Percentiles rank a stretch among this genome's conserved stretches.
phyloP scores from a whole-genome alignment of 2,113 vertebrate species.

The Salvator merianae region DNA sequence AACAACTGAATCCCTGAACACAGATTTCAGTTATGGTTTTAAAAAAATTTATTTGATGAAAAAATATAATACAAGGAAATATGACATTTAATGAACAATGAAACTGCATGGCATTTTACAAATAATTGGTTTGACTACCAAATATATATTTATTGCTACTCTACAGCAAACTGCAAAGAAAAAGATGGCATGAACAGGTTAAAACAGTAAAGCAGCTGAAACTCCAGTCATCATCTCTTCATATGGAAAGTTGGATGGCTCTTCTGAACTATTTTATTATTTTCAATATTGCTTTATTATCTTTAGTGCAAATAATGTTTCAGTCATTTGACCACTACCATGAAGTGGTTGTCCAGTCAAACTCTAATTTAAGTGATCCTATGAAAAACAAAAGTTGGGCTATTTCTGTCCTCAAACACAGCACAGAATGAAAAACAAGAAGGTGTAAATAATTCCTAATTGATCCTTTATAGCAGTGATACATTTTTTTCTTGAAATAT shows the following conservation, averaged over 20 bases:
- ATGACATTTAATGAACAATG: conserved; percentile 48
- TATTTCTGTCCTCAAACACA: conserved; percentile 1
- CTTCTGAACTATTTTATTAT: conserved; percentile 48
- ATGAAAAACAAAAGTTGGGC: neutral
- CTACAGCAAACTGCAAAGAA: conserved; percentile 55
- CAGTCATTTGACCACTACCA: conserved; percentile 27
- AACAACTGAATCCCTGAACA: neutral
- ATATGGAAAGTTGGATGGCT: conserved; percentile 33
- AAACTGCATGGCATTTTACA: conserved; percentile 58
- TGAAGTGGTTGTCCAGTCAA: neutral
- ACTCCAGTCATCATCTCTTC: conserved; percentile 49
- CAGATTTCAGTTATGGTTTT: neutral
- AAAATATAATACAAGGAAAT: conserved; percentile 44
- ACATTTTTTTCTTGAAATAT: neutral
- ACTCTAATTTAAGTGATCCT: neutral
- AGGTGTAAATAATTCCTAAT: conserved; percentile 1
- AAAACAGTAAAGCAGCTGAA: conserved; percentile 54
- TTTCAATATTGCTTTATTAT: conserved; percentile 63
- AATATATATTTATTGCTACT: conserved; percentile 58
- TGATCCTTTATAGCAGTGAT: conserved; percentile 11
- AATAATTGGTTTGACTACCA: conserved; percentile 49
- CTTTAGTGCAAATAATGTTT: conserved; percentile 56
- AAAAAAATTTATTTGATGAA: conserved; percentile 51
- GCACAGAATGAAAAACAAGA: neutral
- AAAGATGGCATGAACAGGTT: conserved; percentile 42